These are phyloP conservation scores for Cyaniris semiargus DNA, from an alignment of 2,888 invertebrate genomes.

Conservation along the genomic window DNA sequence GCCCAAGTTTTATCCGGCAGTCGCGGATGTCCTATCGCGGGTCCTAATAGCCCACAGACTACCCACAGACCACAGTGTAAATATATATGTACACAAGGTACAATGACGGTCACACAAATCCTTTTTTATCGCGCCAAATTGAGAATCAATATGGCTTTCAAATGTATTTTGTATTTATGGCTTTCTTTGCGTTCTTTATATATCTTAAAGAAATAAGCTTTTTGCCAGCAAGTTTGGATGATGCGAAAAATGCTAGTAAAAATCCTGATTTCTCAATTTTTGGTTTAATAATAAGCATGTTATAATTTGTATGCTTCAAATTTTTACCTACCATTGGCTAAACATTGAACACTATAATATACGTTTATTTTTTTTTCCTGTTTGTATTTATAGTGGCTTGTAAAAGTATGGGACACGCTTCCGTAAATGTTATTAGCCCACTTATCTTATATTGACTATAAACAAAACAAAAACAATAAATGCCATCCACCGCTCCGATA, in stretches of 20 bases:
- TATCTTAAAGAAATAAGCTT: background rate
- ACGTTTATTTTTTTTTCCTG: background rate
- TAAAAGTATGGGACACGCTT: background rate
- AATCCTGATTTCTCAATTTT: too few species aligned
- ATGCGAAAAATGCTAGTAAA: too few species aligned
- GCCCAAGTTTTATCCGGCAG: background rate
- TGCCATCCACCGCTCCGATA: background rate
- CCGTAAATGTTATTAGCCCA: background rate
- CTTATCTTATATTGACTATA: conserved; percentile 11
- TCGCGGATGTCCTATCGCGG: conserved; percentile 22
- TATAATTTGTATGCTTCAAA: too few species aligned
- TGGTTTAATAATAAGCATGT: too few species aligned
- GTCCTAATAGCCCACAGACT: background rate
- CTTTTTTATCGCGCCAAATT: conserved; percentile 34
- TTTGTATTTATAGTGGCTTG: background rate
- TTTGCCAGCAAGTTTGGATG: background rate
- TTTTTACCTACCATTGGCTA: too few species aligned
- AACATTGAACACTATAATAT: background rate
- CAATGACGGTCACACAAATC: conserved; percentile 28
- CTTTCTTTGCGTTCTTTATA: background rate
- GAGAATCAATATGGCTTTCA: conserved; percentile 33
- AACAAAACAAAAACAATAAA: conserved; percentile 18
- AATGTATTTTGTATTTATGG: conserved; percentile 2
- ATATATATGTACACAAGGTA: conserved; percentile 31
- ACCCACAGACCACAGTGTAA: too few species aligned